A percentile compares a stretch with the other conserved stretches of the same genome.
Conservation (phyloP, 2,888 invertebrate genomes). For the Amblyjoppa fuscipennis region DNA sequence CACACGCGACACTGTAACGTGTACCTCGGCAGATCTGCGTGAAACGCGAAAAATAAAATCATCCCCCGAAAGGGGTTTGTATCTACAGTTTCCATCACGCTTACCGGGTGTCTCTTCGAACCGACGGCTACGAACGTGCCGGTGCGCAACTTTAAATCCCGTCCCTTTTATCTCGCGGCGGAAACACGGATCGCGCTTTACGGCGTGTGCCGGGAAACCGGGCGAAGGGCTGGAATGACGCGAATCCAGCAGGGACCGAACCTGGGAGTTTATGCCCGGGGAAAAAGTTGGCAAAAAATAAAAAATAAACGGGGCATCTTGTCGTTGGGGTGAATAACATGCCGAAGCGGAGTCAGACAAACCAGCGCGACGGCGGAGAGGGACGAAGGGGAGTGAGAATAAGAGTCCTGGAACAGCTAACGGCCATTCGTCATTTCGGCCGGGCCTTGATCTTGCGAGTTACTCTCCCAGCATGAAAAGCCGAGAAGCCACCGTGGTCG, state of each 20-base stretch:
- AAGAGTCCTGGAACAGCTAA: conserved; percentile 38
- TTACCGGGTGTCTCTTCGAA: not conserved
- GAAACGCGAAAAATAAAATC: conserved; percentile 46
- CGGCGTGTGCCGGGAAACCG: not conserved
- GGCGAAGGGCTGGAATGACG: not conserved
- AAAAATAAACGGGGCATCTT: conserved; percentile 31
- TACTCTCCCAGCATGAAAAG: conserved; percentile 21
- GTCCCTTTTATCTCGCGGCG: conserved; percentile 32
- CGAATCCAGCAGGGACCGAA: conserved; percentile 1
- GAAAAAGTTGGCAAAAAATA: conserved; percentile 7
- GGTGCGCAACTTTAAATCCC: conserved; percentile 48
- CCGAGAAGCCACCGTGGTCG: conserved; percentile 58
- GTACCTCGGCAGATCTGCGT: conserved; percentile 5
- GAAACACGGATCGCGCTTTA: conserved; percentile 54
- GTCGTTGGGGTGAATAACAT: conserved; percentile 29
- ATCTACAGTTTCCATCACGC: conserved; percentile 11
- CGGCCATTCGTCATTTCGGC: conserved; percentile 62
- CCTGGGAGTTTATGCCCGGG: not conserved
- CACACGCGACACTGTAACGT: conserved; percentile 14
- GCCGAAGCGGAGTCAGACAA: not conserved
- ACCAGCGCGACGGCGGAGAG: not conserved
- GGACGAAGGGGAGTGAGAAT: not conserved
- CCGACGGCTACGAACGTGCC: not conserved
- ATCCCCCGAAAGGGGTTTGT: not conserved
- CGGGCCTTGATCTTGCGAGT: conserved; percentile 56